phyloP scores from a whole-genome alignment of 2,888 invertebrate species.

The Cinara cedri region DNA sequence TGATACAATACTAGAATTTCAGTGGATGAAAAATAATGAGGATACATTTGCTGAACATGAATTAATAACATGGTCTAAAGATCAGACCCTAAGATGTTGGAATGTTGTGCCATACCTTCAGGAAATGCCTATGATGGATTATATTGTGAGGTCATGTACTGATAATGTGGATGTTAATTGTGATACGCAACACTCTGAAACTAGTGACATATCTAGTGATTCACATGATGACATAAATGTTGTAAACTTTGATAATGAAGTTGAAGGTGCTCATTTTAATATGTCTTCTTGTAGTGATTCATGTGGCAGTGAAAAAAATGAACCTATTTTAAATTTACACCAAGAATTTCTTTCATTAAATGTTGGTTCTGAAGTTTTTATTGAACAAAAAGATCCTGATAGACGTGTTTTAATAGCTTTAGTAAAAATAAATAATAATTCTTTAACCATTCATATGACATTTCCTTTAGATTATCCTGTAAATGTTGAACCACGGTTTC shows the following conservation, averaged over 20 bases:
- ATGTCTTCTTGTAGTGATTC: conserved; percentile 38
- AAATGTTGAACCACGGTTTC: conserved; percentile 44
- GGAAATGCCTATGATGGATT: conserved; percentile 65
- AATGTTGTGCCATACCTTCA: conserved; percentile 83
- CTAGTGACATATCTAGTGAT: conserved; percentile 25
- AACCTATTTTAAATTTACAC: conserved; percentile 38
- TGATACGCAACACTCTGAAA: conserved; percentile 12
- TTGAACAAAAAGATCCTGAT: conserved; percentile 53
- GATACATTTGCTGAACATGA: conserved; percentile 70
- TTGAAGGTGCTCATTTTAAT: conserved; percentile 19
- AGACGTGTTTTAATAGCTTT: conserved; percentile 47
- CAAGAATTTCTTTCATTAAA: conserved; percentile 48
- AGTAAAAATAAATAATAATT: conserved; percentile 44
- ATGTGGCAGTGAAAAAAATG: conserved; percentile 23
- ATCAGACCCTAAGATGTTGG: conserved; percentile 91
- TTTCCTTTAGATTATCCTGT: conserved; percentile 43
- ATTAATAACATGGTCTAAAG: conserved; percentile 93
- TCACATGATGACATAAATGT: conserved; percentile 18
- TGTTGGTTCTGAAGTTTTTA: conserved; percentile 43
- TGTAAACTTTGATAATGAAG: conserved; percentile 27
- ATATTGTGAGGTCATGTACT: conserved; percentile 12
- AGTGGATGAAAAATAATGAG: conserved; percentile 77
- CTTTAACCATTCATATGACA: conserved; percentile 26
- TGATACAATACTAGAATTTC: conserved; percentile 93
- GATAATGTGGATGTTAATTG: conserved; percentile 34